These are phyloP conservation scores for Glareola pratincola DNA, from an alignment of 2,113 vertebrate genomes.

Conservation along the genomic window DNA sequence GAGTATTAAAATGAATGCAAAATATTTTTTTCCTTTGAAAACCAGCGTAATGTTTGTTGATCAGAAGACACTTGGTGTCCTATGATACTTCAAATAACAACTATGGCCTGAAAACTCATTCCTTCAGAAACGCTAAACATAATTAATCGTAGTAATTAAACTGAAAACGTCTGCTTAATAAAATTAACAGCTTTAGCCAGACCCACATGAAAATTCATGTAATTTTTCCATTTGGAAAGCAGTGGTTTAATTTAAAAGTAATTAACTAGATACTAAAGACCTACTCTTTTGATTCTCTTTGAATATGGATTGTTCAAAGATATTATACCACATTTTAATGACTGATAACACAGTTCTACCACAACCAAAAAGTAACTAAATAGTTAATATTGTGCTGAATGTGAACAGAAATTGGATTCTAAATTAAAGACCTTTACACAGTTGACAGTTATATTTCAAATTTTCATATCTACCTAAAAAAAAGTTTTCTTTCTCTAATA, in stretches of 20 bases:
- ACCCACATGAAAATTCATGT: neutral
- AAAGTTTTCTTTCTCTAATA: neutral
- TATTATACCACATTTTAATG: neutral
- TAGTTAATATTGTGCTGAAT: neutral
- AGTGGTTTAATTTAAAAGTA: neutral
- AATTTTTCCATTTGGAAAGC: neutral
- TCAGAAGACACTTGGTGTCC: neutral
- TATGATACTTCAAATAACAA: neutral
- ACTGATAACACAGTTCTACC: neutral
- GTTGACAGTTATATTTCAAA: neutral
- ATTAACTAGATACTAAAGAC: neutral
- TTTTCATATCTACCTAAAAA: neutral
- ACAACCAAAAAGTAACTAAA: neutral
- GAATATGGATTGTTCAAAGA: neutral
- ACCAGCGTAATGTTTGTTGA: neutral
- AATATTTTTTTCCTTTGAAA: neutral
- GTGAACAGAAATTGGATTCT: neutral
- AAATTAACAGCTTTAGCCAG: neutral
- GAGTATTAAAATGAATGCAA: neutral
- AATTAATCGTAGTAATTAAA: neutral
- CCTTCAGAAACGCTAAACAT: neutral
- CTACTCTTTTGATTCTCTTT: neutral
- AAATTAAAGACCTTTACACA: neutral
- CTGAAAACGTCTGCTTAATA: neutral
- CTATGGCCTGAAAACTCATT: neutral